phyloP scores from a whole-genome alignment of 2,888 invertebrate genomes.

The Tipula confusa region DNA sequence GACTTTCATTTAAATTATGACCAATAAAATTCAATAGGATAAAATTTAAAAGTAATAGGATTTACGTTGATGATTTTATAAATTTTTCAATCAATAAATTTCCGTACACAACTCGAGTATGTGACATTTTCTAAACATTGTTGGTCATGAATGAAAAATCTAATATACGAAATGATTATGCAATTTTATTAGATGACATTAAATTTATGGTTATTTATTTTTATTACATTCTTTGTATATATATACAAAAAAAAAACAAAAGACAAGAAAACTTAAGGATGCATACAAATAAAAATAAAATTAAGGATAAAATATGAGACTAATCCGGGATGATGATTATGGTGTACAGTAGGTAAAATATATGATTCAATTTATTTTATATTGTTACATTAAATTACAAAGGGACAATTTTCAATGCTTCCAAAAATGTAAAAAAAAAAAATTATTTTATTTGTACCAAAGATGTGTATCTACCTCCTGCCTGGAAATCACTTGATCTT shows the following conservation, averaged over 20 bases:
- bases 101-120: not conserved
- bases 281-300: not conserved
- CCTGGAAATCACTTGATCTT: not conserved
- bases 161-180: not conserved
- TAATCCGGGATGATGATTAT: slow-evolving; percentile 3
- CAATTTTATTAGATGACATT: not conserved
- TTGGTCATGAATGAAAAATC: not conserved
- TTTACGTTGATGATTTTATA: not conserved
- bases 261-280: not conserved
- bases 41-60: no score
- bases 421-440: not conserved
- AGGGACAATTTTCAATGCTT: not conserved
- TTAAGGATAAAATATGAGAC: not conserved
- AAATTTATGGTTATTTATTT: no score
- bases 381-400: not conserved
- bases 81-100: not conserved
- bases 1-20: no score
- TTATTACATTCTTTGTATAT: not conserved
- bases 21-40: no score
- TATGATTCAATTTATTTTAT: slow-evolving; percentile 5
- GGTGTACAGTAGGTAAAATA: not conserved
- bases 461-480: not conserved
- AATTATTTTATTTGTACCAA: not conserved
- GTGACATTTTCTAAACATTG: no score
- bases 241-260: no score